Base-by-base conservation (phyloP, 1,140 invertebrate genomes). In the Medauroidea extradentata region DNA sequence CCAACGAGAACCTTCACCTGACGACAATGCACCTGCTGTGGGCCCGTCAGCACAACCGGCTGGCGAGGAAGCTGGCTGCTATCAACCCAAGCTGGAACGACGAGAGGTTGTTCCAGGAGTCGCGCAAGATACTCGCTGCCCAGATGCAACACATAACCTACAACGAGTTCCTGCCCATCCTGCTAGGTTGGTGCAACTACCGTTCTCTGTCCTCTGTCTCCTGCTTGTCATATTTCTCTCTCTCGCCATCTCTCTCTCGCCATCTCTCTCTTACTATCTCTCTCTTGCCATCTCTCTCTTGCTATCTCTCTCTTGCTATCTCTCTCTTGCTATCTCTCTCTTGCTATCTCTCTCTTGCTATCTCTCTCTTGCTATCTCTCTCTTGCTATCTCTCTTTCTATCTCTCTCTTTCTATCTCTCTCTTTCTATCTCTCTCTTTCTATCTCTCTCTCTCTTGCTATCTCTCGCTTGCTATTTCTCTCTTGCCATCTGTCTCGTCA, bases 121-220 rank as follows among this genome's bases (percentile, higher is more conserved):
- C 87, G 0, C 73, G 88, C 69, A 79, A 84, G 68, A 90, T 98
- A n/a, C 67, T 96, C 0, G 81, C 75, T 0, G 93, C 91, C 0
- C 84, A 93, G 69, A 76, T 94, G 66, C 92, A 94, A 66, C 91
- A 96, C 64, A 87, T 96, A 29, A 87, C 89, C 0, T 96, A 93
- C 71, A 84, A 85, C n/a, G 93, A 96, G 72, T 94, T 93, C 67
- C 66, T 96, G 23, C 91, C 93, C 0, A 79, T 90, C 11, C 70
- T 96, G 1, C 65, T 96, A 0, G 90, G 92, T 74, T 70, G 80
- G 67, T 60, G 63, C 83, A 18, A 78, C 78, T 13, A 80, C 53
- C 53, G 0, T 67, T 44, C 7, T 56, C 23, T 9, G 42, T 16
- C 14, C 7, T 53, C 9, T 16, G 3, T 5, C n/a, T 41, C n/a